A percentile compares a stretch with the other conserved stretches of the same genome.
Evolutionary conservation across 1,140 invertebrate species (phyloP).

Genomic region (Melipona quadrifasciata): DNA sequence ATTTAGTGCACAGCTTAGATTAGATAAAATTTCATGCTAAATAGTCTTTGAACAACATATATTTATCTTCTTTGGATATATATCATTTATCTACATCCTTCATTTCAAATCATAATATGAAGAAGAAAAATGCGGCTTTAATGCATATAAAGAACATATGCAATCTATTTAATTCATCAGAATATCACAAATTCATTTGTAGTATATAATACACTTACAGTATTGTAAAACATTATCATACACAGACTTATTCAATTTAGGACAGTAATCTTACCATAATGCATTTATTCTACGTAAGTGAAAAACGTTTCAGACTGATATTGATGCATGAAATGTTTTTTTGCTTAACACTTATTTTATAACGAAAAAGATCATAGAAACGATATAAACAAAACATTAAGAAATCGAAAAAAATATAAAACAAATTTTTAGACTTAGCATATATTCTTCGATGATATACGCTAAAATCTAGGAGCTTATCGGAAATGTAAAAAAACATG

Average conservation of each 20-base stretch:
- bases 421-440: neutral
- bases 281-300: conserved; percentile 17
- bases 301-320: conserved; percentile 39
- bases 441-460: conserved; percentile 28
- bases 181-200: conserved; percentile 30
- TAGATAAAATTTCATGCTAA: conserved; percentile 32
- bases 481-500: neutral
- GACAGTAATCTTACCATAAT: conserved; percentile 21
- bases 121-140: conserved; percentile 1
- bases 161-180: conserved; percentile 22
- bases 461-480: conserved; percentile 26
- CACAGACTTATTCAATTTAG: conserved; percentile 22
- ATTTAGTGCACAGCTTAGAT: conserved; percentile 41
- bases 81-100: conserved; percentile 1
- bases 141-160: conserved; percentile 27
- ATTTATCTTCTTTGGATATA: conserved; percentile 26
- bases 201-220: conserved; percentile 39
- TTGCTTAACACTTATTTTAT: conserved; percentile 25
- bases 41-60: conserved; percentile 8
- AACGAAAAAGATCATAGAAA: conserved; percentile 7
- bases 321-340: conserved; percentile 25
- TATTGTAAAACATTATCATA: conserved; percentile 36
- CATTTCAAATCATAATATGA: neutral
- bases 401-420: neutral
- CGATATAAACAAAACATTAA: conserved; percentile 6